Conservation (phyloP, 2,797 vertebrate species). For the Odontamblyopus lacepedii region DNA sequence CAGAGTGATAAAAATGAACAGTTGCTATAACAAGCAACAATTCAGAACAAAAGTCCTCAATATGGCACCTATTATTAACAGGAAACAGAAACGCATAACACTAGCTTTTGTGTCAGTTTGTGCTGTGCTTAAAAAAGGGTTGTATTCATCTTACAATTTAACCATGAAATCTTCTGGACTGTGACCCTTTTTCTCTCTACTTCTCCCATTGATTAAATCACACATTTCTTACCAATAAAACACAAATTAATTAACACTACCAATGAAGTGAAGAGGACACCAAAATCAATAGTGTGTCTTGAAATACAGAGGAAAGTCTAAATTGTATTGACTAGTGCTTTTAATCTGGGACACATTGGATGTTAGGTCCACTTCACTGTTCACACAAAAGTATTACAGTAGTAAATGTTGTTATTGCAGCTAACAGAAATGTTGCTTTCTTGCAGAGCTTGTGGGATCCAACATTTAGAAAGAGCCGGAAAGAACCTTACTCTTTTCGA, state of each 20-base stretch:
- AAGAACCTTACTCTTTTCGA: constrained; percentile 81
- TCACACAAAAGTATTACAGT: neutral
- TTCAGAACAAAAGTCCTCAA: no score
- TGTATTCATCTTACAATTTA: no score
- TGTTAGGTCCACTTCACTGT: constrained; percentile 14
- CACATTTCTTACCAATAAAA: constrained; percentile 9
- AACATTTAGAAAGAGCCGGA: constrained; percentile 83
- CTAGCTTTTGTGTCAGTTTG: no score
- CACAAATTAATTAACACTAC: constrained; percentile 27
- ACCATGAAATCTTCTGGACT: neutral
- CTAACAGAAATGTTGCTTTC: neutral
- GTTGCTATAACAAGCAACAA: no score
- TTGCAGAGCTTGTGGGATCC: constrained; percentile 81
- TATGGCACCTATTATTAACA: no score
- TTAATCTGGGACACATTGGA: constrained; percentile 34
- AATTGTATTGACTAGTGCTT: constrained; percentile 31
- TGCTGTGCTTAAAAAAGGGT: no score
- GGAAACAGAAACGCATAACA: no score
- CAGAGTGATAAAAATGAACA: no score
- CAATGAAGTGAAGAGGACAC: constrained; percentile 20
- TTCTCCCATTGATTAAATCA: constrained; percentile 34
- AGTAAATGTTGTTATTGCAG: neutral
- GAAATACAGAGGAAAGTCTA: constrained; percentile 23
- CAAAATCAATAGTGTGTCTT: constrained; percentile 42
- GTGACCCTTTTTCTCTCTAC: neutral